Base-by-base conservation (phyloP, 2,113 vertebrate species). In the Drymodes brunneopygia region DNA sequence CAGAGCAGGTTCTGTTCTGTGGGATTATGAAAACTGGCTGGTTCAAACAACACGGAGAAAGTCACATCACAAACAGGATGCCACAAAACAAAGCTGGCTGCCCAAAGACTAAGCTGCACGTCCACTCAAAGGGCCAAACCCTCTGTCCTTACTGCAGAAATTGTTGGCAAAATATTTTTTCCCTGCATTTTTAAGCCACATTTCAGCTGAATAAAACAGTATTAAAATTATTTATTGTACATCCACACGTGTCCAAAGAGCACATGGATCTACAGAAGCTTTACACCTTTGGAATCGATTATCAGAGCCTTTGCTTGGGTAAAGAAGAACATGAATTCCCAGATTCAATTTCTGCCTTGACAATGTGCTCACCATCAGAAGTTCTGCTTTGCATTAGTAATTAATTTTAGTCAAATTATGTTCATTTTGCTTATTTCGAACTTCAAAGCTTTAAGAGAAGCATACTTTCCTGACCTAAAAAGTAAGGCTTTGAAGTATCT, bases 401-500 rank as follows among this genome's bases (percentile, higher is more conserved):
- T 96, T 96, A 96, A 96, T 87, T 97, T 97, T 84, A 90, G 74
- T 92, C 75, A 95, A 96, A 96, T 87, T 82, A 90, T 40, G 51
- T 82, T 85, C 61, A 96, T 90, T 90, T 96, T 95, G 65, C 71
- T 93, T 95, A 93, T 95, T 97, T 88, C 50, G 82, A 97, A 97
- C 79, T 95, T 97, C 88, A 97, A 95, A 97, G 94, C 95, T 84
- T 86, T 72, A 66, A 15, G 61, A 94, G 94, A 92, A 58, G 42
- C 58, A 61, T 36, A 71, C 57, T 95, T 95, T 79, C 72, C 56
- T 78, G 89, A 97, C 87, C 93, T 96, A 96, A 92, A 97, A 96
- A 88, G 79, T 92, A 94, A 79, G 25, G 61, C 96, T 97, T 97
- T 97, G 97, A 97, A 96, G 96, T 90, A 60, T 35, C 86, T 81